phyloP scores from a whole-genome alignment of 2,888 invertebrate genomes.

The Hemithea aestivaria region DNA sequence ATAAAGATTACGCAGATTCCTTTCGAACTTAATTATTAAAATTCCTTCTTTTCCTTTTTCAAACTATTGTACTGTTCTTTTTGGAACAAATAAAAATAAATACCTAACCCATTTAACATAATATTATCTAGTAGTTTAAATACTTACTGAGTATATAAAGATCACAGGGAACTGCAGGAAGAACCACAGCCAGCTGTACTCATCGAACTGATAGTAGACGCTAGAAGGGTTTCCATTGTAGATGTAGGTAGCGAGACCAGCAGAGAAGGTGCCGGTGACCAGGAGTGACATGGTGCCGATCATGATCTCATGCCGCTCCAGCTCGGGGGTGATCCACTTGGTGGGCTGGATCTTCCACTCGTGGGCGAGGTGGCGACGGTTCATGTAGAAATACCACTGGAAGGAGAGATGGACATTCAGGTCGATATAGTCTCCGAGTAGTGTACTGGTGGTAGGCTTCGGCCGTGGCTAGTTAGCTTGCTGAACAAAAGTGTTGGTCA shows the following conservation, averaged over 20 bases:
- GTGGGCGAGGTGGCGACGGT: conserved; percentile 77
- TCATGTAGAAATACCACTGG: conserved; percentile 86
- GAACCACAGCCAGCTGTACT: conserved; percentile 83
- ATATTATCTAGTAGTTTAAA: too few species aligned
- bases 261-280: conserved; percentile 76
- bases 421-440: too few species aligned
- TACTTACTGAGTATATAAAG: conserved; percentile 81
- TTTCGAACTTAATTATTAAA: too few species aligned
- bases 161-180: conserved; percentile 81
- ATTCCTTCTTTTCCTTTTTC: too few species aligned
- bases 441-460: too few species aligned
- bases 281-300: conserved; percentile 80
- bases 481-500: too few species aligned
- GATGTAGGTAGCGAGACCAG: conserved; percentile 82
- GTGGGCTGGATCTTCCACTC: conserved; percentile 88
- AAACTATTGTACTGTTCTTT: too few species aligned
- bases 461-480: too few species aligned
- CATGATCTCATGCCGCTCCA: conserved; percentile 84
- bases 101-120: too few species aligned
- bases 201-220: conserved; percentile 81
- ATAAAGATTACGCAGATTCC: too few species aligned
- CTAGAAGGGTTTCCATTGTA: conserved; percentile 82
- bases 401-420: too few species aligned
- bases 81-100: too few species aligned
- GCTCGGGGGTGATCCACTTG: conserved; percentile 82